Base-by-base conservation (phyloP, 2,888 invertebrate genomes). In the Nemurella pictetii region DNA sequence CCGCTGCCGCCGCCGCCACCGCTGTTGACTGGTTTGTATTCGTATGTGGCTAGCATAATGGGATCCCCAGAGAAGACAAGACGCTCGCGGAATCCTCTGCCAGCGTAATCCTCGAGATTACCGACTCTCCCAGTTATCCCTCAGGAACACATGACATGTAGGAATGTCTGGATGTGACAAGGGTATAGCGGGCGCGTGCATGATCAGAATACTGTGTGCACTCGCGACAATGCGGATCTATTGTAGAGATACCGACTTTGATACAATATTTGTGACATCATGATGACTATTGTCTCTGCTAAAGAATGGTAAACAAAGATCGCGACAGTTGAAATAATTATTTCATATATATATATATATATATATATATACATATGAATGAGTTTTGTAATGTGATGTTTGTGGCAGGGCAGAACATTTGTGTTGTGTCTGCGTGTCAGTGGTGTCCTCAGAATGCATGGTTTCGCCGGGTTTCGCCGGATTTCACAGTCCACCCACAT, bases 161-260 rank as follows among this genome's bases (percentile, higher is more conserved):
- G 81, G 81, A 36, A 81, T 55, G 81, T 81, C 81, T 81, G 81
- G 55, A 81, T 81, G 81, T 81, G 81, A 81, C 81, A 81, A 81
- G 81, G 81, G 81, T 36, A 36, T 55, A 55, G 26, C 26, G 36
- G 25, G 26, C 36, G 26, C 36, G 26, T n/a, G 29, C 75, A 20
- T 81, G 81, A 25, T 36, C 28, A 3, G 81, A 55, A 81, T 81
- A 81, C 29, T 1, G 29, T 7, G 7, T 26, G 27, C 75, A 75
- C 9, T 15, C 26, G 75, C 29, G 75, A 75, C 75, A 75, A 75
- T 28, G 55, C 20, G 55, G 9, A 55, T 7, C 55, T 20, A 20
- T 55, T 55, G 15, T 55, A 12, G 55, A 55, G 20, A 55, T 12
- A 20, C 55, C 55, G 55, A 12, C 28, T 75, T 75, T 75, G 27